phyloP scores from a whole-genome alignment of 1,140 invertebrate genomes.

The Heliconius nattereri region DNA sequence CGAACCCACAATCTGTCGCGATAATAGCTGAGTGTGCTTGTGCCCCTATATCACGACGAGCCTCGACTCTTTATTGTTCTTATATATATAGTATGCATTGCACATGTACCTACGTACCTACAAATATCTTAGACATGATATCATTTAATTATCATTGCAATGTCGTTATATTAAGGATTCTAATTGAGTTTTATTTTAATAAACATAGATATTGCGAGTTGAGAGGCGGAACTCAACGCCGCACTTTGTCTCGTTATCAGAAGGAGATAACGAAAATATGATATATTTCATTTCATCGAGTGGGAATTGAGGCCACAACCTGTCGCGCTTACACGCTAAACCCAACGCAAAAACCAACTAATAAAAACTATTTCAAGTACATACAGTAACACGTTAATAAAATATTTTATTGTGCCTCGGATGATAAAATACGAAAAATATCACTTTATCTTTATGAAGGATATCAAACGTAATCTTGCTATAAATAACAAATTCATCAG shows the following conservation, averaged over 20 bases:
- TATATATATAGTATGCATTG: no score
- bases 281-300: no score
- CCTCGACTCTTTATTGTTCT: no score
- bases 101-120: neutral
- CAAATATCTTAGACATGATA: slow-evolving; percentile 2
- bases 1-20: no score
- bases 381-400: slow-evolving; percentile 8
- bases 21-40: no score
- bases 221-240: no score
- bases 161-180: neutral
- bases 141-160: slow-evolving; percentile 6
- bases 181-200: neutral
- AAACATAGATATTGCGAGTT: neutral
- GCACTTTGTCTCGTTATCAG: no score
- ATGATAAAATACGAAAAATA: slow-evolving; percentile 18
- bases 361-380: slow-evolving; percentile 11
- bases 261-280: no score
- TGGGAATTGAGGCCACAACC: no score
- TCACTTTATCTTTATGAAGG: slow-evolving; percentile 24
- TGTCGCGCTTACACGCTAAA: no score
- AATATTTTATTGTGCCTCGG: slow-evolving; percentile 16
- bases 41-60: no score
- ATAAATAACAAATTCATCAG: slow-evolving; percentile 17
- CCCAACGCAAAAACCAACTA: neutral
- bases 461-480: slow-evolving; percentile 20